Percentiles rank a stretch among this genome's conserved stretches.
phyloP scores from a whole-genome alignment of 2,113 vertebrate species.

The Istiophorus platypterus region DNA sequence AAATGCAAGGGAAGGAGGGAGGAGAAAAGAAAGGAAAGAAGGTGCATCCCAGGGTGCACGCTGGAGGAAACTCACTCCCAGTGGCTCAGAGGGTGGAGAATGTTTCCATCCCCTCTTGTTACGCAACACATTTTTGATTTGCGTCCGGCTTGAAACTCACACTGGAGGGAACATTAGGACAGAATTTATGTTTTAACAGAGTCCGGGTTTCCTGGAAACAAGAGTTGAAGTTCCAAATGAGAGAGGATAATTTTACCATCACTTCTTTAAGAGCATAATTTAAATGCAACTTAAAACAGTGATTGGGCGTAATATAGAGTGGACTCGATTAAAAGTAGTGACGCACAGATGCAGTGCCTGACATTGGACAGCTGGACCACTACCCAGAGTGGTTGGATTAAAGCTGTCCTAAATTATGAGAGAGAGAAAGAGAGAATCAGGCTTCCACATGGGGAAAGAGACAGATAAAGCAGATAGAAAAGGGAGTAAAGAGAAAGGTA shows the following conservation, averaged over 20 bases:
- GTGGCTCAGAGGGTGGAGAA: constrained; percentile 50
- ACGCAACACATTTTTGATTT: constrained; percentile 53
- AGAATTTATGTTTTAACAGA: constrained; percentile 51
- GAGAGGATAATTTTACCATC: constrained; percentile 29
- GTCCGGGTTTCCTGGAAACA: constrained; percentile 40
- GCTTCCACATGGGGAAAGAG: constrained; percentile 10
- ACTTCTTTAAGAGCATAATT: constrained; percentile 19
- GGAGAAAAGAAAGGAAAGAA: constrained; percentile 47
- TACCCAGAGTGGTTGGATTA: constrained; percentile 53
- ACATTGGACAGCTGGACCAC: constrained; percentile 57
- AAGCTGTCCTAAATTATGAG: constrained; percentile 61
- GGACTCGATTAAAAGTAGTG: constrained; percentile 20
- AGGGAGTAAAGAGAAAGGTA: constrained; percentile 35
- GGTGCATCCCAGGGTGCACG: constrained; percentile 51
- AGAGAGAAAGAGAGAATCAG: constrained; percentile 35
- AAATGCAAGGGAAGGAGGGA: constrained; percentile 26
- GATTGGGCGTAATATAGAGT: constrained; percentile 10
- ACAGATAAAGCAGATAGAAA: constrained; percentile 31
- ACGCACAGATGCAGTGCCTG: constrained; percentile 12
- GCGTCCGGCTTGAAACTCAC: constrained; percentile 39
- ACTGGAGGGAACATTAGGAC: constrained; percentile 46
- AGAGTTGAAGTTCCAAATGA: constrained; percentile 24
- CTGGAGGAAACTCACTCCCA: constrained; percentile 65
- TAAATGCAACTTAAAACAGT: constrained; percentile 21
- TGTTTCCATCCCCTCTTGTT: constrained; percentile 65